These are phyloP conservation scores for Bactericera cockerelli DNA, from an alignment of 1,140 invertebrate species.

Conservation along the genomic window DNA sequence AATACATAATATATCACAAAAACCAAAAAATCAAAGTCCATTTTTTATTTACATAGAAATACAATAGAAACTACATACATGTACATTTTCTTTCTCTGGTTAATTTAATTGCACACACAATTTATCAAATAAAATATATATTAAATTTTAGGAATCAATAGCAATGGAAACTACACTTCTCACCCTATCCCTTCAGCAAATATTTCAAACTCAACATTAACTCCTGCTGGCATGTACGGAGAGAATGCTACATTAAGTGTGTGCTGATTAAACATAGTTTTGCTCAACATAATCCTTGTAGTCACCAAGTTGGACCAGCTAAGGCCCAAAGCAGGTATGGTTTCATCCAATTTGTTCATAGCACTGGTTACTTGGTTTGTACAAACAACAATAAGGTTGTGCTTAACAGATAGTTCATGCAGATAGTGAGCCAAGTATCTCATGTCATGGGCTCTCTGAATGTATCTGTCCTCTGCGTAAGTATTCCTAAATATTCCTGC, in stretches of 20 bases:
- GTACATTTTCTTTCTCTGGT: too few species aligned
- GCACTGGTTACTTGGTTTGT: constrained; percentile 48
- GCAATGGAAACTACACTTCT: too few species aligned
- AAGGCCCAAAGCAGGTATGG: constrained; percentile 40
- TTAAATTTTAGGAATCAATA: not conserved
- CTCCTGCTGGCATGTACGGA: not conserved
- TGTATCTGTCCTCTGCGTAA: constrained; percentile 31
- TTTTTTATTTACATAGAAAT: too few species aligned
- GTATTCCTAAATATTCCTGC: constrained; percentile 51
- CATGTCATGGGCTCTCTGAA: constrained; percentile 38
- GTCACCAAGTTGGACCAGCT: constrained; percentile 53
- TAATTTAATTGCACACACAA: too few species aligned
- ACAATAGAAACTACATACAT: too few species aligned
- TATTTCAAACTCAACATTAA: not conserved
- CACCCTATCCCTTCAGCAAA: not conserved
- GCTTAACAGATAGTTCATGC: constrained; percentile 36
- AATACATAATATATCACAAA: too few species aligned
- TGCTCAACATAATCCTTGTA: constrained; percentile 37
- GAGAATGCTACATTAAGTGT: not conserved
- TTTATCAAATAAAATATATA: too few species aligned
- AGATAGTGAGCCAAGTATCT: constrained; percentile 38
- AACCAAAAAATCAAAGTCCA: too few species aligned
- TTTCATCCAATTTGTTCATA: constrained; percentile 14
- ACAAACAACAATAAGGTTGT: constrained; percentile 44
- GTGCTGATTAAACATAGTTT: constrained; percentile 9